Conservation (phyloP, 1,140 invertebrate genomes). For the Drosophila navojoa region DNA sequence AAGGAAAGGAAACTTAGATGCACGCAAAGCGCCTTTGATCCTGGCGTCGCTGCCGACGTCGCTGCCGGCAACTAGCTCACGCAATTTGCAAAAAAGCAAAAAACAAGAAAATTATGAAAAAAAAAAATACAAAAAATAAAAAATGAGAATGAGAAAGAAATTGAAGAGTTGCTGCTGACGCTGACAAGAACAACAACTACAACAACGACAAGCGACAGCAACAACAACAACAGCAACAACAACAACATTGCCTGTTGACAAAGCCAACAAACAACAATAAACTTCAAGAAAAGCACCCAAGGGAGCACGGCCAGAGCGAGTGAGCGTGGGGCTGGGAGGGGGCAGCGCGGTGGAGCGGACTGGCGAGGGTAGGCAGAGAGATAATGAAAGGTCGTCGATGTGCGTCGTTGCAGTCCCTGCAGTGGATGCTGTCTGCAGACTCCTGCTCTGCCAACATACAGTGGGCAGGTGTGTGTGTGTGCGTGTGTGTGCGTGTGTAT, state of each 20-base stretch:
- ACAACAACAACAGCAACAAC: slow-evolving; percentile 21
- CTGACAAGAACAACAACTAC: slow-evolving; percentile 17
- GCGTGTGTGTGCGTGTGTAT: background rate
- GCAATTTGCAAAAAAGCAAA: slow-evolving; percentile 66
- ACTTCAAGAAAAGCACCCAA: slow-evolving; percentile 33
- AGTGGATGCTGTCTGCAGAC: slow-evolving; percentile 36
- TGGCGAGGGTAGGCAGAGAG: slow-evolving; percentile 25
- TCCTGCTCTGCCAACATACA: background rate
- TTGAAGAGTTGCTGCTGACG: slow-evolving; percentile 51
- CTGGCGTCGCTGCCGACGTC: slow-evolving; percentile 47
- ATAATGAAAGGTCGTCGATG: slow-evolving; percentile 81
- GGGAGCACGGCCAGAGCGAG: background rate
- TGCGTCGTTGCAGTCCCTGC: slow-evolving; percentile 66
- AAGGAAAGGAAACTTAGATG: slow-evolving; percentile 47
- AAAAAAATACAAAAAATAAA: no score
- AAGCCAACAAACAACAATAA: slow-evolving; percentile 63
- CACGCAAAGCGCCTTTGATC: slow-evolving; percentile 74
- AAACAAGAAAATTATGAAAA: slow-evolving; percentile 4
- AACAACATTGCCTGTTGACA: slow-evolving; percentile 61
- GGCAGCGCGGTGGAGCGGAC: background rate
- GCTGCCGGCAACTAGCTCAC: slow-evolving; percentile 62
- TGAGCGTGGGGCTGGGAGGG: background rate
- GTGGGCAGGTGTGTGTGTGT: background rate
- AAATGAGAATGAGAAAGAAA: slow-evolving; percentile 3
- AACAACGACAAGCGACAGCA: slow-evolving; percentile 24